A percentile compares a stretch with the other conserved stretches of the same genome.
phyloP scores from a whole-genome alignment of 30 jellyfish, hydroid and myxozoan genomes.

The Rhopilema esculentum region DNA sequence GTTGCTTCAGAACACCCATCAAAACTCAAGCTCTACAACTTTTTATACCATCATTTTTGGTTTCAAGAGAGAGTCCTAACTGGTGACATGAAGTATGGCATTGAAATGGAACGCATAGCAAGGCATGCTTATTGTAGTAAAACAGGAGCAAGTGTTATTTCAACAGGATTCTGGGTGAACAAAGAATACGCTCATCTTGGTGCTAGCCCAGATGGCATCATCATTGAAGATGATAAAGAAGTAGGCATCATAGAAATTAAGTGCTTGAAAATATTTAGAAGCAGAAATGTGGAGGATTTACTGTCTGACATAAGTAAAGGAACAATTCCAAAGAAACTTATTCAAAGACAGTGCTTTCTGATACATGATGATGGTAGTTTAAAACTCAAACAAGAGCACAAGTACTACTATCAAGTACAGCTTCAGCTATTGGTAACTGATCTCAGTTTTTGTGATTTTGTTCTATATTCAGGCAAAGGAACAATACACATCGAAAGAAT shows the following conservation, averaged over 20 bases:
- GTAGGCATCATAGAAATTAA: slow-evolving; percentile 46
- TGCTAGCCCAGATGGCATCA: slow-evolving; percentile 80
- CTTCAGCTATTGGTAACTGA: slow-evolving; percentile 74
- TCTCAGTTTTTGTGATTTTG: slow-evolving; percentile 72
- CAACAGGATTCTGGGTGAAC: slow-evolving; percentile 66
- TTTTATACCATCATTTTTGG: slow-evolving; percentile 12
- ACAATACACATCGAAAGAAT: slow-evolving; percentile 74
- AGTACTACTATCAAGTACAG: slow-evolving; percentile 69
- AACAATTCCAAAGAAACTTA: slow-evolving; percentile 9
- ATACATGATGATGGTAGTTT: slow-evolving; percentile 23
- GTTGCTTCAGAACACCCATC: slow-evolving; percentile 10
- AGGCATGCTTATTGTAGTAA: slow-evolving; percentile 26
- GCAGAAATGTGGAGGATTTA: slow-evolving; percentile 20
- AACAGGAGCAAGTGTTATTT: slow-evolving; percentile 14
- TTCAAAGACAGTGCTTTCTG: slow-evolving; percentile 63
- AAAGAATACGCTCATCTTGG: slow-evolving; percentile 41
- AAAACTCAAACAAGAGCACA: slow-evolving; percentile 47
- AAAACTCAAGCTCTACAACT: slow-evolving; percentile 11
- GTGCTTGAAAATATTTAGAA: slow-evolving; percentile 42
- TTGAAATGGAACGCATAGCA: slow-evolving; percentile 29
- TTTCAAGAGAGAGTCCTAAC: slow-evolving; percentile 23
- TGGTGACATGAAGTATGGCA: slow-evolving; percentile 40
- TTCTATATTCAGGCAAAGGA: slow-evolving; percentile 50
- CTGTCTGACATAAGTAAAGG: slow-evolving; percentile 4
- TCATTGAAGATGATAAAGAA: slow-evolving; percentile 7